Evolutionary conservation across 53 echinoderm and acorn worm genomes (phyloP).

Genomic region (Patiria pectinifera): DNA sequence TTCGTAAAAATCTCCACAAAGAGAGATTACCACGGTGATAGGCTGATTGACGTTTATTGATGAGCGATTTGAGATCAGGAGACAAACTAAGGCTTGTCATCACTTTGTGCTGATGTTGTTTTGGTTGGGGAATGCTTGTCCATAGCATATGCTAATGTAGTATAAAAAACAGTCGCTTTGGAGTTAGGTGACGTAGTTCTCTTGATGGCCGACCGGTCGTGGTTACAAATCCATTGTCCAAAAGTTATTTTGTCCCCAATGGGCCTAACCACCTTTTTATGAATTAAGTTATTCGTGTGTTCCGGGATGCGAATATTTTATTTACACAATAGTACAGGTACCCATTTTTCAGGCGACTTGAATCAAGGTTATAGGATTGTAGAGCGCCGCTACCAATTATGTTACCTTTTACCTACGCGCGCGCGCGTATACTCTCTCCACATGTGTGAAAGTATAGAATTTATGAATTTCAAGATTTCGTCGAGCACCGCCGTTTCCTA

Average conservation of each 20-base stretch:
- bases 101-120: slow-evolving; percentile 32
- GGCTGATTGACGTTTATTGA: slow-evolving; percentile 8
- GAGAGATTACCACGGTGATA: slow-evolving; percentile 14
- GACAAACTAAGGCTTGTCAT: slow-evolving; percentile 60
- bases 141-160: slow-evolving; percentile 11
- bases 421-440: no score
- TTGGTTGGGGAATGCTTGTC: slow-evolving; percentile 55
- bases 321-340: no score
- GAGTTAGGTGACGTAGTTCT: slow-evolving; percentile 7
- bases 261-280: slow-evolving; percentile 38
- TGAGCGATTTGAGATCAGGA: slow-evolving; percentile 41
- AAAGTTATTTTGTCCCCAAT: slow-evolving; percentile 45
- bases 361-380: no score
- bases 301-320: no score
- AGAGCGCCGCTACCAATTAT: no score
- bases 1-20: slow-evolving; percentile 30
- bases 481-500: no score
- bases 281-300: background rate
- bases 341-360: no score
- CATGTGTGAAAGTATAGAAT: no score
- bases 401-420: no score
- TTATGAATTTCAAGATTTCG: no score
- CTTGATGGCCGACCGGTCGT: slow-evolving; percentile 27
- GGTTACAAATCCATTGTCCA: slow-evolving; percentile 49
- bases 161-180: slow-evolving; percentile 51